Evolutionary conservation across 2,888 invertebrate species (phyloP).

Genomic region (Rhaphigaster nebulosa): DNA sequence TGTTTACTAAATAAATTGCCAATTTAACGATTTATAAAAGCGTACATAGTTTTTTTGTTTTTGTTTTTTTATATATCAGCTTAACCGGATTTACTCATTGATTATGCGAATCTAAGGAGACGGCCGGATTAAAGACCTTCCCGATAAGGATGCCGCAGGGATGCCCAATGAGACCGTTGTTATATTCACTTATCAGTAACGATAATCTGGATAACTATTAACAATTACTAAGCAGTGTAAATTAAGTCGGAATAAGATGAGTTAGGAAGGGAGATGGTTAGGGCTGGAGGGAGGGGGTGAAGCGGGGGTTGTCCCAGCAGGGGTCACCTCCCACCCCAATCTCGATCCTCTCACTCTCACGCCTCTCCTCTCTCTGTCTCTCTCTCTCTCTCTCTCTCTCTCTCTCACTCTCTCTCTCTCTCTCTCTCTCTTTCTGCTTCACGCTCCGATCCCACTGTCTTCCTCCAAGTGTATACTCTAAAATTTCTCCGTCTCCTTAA

Average conservation of each 20-base stretch:
- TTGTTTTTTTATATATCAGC: no score
- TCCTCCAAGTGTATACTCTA: background rate
- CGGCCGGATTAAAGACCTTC: background rate
- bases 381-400: no score
- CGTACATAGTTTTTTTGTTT: no score
- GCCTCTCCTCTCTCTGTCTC: background rate
- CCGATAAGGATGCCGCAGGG: background rate
- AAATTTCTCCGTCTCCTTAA: background rate
- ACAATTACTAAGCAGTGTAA: slow-evolving; percentile 2
- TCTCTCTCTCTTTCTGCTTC: background rate
- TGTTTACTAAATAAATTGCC: no score
- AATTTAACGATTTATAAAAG: no score
- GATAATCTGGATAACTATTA: slow-evolving; percentile 22
- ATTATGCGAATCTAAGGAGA: background rate
- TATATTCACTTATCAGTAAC: background rate
- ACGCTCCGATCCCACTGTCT: background rate
- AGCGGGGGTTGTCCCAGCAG: slow-evolving; percentile 53
- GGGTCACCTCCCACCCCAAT: slow-evolving; percentile 50
- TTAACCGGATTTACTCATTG: no score
- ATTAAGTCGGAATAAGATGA: slow-evolving; percentile 8
- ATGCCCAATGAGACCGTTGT: background rate
- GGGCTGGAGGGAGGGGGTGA: slow-evolving; percentile 47
- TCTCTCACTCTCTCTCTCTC: no score
- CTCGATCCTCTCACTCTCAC: background rate
- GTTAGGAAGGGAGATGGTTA: background rate